phyloP scores from a whole-genome alignment of 2,888 invertebrate species.

The Gasteruption jaculator region DNA sequence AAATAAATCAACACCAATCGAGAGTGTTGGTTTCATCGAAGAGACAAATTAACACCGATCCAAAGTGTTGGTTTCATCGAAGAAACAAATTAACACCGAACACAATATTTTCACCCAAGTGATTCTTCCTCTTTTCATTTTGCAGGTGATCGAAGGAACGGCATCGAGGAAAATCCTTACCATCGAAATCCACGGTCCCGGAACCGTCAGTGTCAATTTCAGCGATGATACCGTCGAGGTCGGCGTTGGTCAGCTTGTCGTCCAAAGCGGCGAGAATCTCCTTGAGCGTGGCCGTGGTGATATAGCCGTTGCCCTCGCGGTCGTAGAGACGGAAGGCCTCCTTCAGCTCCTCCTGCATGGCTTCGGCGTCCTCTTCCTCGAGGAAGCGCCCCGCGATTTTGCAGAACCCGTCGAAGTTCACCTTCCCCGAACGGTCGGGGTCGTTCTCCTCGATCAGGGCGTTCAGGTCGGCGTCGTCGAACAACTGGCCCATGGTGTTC shows the following conservation, averaged over 20 bases:
- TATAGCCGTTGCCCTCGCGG: conserved; percentile 92
- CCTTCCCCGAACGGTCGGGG: conserved; percentile 85
- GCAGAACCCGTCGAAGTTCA: conserved; percentile 93
- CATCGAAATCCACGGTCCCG: conserved; percentile 98
- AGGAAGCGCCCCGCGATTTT: conserved; percentile 90
- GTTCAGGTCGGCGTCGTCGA: conserved; percentile 87
- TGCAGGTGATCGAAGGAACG: too few relatives aligned
- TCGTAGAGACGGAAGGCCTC: conserved; percentile 98
- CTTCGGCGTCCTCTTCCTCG: conserved; percentile 93
- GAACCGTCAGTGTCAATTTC: conserved; percentile 98
- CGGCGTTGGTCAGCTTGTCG: conserved; percentile 87
- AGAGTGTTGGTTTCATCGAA: conserved; percentile 2
- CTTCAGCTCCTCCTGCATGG: conserved; percentile 93
- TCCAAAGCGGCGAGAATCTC: conserved; percentile 92
- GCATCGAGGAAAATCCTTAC: conserved; percentile 53
- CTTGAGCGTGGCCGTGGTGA: conserved; percentile 84
- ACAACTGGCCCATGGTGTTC: conserved; percentile 92
- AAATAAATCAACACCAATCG: neutral
- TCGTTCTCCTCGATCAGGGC: conserved; percentile 88
- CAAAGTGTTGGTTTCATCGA: neutral
- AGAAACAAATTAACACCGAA: neutral
- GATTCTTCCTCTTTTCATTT: too few relatives aligned
- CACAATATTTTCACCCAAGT: too few relatives aligned
- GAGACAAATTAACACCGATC: neutral
- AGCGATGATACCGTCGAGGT: conserved; percentile 94